Percentiles rank a stretch among this genome's conserved stretches.
Evolutionary conservation across 2,797 vertebrate genomes (phyloP).

Genomic region (Paguma larvata): DNA sequence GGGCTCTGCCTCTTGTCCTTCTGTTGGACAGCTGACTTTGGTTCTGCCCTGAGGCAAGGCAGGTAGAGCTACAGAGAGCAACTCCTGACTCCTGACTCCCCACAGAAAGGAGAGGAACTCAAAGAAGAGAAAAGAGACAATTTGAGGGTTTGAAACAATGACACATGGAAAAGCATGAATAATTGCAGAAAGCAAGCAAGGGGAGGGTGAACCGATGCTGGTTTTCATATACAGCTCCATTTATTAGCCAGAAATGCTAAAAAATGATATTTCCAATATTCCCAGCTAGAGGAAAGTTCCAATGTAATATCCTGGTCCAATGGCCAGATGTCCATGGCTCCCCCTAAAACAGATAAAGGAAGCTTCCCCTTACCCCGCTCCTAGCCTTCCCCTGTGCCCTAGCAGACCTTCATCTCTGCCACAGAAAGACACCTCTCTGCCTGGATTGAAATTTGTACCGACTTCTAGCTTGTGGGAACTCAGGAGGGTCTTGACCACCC

Average conservation of each 20-base stretch:
- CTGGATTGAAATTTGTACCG: not conserved
- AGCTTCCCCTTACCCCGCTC: not conserved
- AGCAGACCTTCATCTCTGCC: not conserved
- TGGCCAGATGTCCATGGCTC: not conserved
- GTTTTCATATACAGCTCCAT: not conserved
- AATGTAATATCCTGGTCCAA: not conserved
- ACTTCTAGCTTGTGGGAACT: not conserved
- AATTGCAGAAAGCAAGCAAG: not conserved
- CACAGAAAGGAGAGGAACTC: not conserved
- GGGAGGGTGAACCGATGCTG: not conserved
- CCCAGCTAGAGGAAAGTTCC: not conserved
- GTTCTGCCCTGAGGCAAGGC: not conserved
- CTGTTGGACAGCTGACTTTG: not conserved
- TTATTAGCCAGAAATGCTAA: not conserved
- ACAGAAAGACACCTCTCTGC: not conserved
- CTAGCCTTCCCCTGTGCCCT: not conserved
- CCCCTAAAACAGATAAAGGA: not conserved
- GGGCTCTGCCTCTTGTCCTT: not conserved
- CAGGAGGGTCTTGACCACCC: not conserved
- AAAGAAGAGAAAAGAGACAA: not conserved
- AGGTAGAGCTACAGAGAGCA: not conserved
- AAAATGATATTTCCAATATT: not conserved
- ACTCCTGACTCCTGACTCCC: not conserved
- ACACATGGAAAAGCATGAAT: not conserved
- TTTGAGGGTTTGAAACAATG: not conserved